Percentiles rank a stretch among this genome's conserved stretches.
Evolutionary conservation across 2,113 vertebrate species (phyloP).

Genomic region (Rhizomys pruinosus): DNA sequence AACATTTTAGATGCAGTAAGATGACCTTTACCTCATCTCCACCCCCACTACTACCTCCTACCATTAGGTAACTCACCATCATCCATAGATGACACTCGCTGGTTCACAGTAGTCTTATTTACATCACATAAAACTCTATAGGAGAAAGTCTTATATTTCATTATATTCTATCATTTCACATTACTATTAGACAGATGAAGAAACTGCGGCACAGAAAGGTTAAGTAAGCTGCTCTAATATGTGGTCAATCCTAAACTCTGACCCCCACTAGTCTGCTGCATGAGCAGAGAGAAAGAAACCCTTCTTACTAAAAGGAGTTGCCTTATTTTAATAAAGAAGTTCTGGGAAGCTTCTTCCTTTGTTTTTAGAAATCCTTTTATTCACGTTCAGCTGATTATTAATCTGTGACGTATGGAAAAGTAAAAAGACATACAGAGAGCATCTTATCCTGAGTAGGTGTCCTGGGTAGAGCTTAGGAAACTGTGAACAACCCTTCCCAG

Average conservation of each 20-base stretch:
- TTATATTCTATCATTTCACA: not conserved
- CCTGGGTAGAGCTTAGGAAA: not conserved
- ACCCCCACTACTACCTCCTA: not conserved
- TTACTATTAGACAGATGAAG: not conserved
- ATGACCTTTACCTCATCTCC: not conserved
- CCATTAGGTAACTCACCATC: not conserved
- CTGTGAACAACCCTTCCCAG: not conserved
- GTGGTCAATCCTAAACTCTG: not conserved
- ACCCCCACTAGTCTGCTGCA: no score
- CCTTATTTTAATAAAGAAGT: not conserved
- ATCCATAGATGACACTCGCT: not conserved
- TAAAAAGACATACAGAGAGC: not conserved
- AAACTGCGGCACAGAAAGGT: conserved; percentile 15
- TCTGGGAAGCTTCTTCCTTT: not conserved
- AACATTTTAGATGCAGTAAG: not conserved
- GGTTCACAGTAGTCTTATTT: not conserved
- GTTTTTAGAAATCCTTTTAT: conserved; percentile 17
- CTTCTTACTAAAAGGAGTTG: not conserved
- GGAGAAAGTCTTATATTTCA: not conserved
- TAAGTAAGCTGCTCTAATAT: not conserved
- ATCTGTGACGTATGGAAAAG: not conserved
- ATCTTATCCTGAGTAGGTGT: not conserved
- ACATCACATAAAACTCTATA: not conserved
- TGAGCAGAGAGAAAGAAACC: not conserved
- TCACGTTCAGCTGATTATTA: not conserved